Evolutionary conservation across 2,113 vertebrate species (phyloP), one percentile per base, ranked within the genome.

Genomic region (Typhlomys cinereus): DNA sequence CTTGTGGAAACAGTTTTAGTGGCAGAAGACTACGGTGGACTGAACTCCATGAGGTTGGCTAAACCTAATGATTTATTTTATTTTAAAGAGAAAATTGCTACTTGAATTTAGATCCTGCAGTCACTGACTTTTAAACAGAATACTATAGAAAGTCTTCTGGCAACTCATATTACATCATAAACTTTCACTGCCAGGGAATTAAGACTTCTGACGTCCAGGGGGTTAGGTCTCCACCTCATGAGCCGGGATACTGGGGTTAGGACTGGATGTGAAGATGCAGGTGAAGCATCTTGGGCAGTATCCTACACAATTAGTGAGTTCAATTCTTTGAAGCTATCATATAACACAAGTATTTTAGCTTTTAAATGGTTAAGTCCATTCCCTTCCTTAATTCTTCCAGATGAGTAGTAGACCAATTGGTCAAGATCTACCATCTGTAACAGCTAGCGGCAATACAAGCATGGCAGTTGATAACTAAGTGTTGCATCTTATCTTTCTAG

Each of bases 41-140:
- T 46, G n/a, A 90, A 90, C n/a, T 76, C 64, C 50, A 36, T 39
- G 41, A 92, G 34, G 50, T 87, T 62, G 27, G 73, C 10, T 69
- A 89, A 87, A 71, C 39, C 29, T n/a, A n/a, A n/a, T n/a, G n/a
- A n/a, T n/a, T 54, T 21, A 29, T 41, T 75, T 46, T 71, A 50
- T 57, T 34, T 95, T 66, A 92, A 73, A 81, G 75, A 88, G 59
- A 88, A 83, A 86, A 46, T 4, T 83, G 41, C 85, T 84, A 59
- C 59, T 41, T 90, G 57, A 90, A 84, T 78, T 88, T 75, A 95
- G 48, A 90, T 48, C 27, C 41, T 74, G 79, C 46, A 85, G 27
- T 93, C 31, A 66, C n/a, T 70, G 15, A 74, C 70, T 57, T 91
- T 90, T 36, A 80, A 80, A 75, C n/a, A 80, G 69, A 41, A 89